phyloP scores from a whole-genome alignment of 2,113 vertebrate genomes.

The Macaca mulatta region DNA sequence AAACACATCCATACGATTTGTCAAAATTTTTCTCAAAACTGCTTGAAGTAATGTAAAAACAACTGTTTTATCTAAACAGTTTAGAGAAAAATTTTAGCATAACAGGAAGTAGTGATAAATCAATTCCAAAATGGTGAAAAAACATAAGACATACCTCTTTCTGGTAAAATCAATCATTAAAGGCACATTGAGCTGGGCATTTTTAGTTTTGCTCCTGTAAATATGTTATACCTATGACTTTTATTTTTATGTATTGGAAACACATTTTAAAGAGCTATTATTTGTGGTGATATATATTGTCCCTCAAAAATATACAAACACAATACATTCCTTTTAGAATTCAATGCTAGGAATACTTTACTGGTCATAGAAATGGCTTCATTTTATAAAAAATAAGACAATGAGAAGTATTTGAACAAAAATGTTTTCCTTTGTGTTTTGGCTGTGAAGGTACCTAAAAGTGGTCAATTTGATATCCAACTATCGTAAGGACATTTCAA shows the following conservation, averaged over 20 bases:
- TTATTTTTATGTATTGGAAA: background rate
- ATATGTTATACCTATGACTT: background rate
- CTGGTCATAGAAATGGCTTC: background rate
- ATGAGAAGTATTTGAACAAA: background rate
- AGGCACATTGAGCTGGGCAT: rapidly evolving
- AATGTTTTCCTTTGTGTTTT: background rate
- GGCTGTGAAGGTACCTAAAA: background rate
- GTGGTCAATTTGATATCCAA: background rate
- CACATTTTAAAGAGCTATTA: background rate
- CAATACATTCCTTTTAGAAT: background rate
- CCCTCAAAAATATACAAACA: background rate
- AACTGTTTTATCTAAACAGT: background rate
- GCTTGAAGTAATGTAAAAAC: no score
- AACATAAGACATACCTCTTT: background rate
- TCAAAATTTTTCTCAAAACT: background rate
- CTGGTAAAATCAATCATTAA: background rate
- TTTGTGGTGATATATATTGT: no score
- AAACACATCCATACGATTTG: background rate
- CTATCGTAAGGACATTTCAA: background rate
- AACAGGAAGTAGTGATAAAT: background rate
- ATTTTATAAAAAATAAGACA: background rate
- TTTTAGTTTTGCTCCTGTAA: background rate
- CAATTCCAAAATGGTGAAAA: no score
- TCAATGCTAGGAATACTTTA: background rate
- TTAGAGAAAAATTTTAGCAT: background rate